These are phyloP conservation scores for Drosophila leonis DNA, from an alignment of 2,888 invertebrate genomes.

Conservation along the genomic window DNA sequence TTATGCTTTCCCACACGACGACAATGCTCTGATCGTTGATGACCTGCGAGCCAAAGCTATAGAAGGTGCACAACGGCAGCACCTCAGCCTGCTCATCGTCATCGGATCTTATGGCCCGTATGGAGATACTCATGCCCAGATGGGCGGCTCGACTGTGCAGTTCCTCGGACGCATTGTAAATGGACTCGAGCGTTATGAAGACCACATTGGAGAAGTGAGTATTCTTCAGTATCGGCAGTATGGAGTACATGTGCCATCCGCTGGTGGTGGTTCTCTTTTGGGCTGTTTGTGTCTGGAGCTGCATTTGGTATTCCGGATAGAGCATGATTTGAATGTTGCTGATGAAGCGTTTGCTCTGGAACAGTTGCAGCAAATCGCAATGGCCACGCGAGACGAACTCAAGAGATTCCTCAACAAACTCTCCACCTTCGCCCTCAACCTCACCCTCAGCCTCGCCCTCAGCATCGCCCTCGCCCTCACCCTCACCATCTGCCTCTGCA, in stretches of 20 bases:
- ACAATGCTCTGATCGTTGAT: conserved; percentile 49
- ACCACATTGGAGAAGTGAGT: conserved; percentile 66
- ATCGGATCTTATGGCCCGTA: conserved; percentile 52
- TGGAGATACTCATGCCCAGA: conserved; percentile 53
- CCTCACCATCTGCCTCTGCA: neutral
- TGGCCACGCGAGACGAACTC: conserved; percentile 64
- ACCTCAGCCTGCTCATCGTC: conserved; percentile 31
- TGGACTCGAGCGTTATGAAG: conserved; percentile 74
- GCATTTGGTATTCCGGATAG: conserved; percentile 51
- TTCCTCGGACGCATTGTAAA: conserved; percentile 66
- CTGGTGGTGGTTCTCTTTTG: conserved; percentile 49
- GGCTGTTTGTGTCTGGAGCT: conserved; percentile 6
- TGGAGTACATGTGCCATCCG: conserved; percentile 79
- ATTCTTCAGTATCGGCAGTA: conserved; percentile 74
- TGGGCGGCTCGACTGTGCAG: conserved; percentile 40
- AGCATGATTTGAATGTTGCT: conserved; percentile 47
- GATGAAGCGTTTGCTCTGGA: conserved; percentile 64
- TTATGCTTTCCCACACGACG: conserved; percentile 68
- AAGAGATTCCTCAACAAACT: conserved; percentile 44
- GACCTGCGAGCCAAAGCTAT: conserved; percentile 51
- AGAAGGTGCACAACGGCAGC: conserved; percentile 65
- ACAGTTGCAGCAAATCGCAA: conserved; percentile 66
- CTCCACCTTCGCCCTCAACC: conserved; percentile 15
- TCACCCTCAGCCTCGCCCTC: neutral
- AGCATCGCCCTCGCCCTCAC: neutral